Conservation (phyloP, 2,113 vertebrate genomes). For the Tenrec ecaudatus region DNA sequence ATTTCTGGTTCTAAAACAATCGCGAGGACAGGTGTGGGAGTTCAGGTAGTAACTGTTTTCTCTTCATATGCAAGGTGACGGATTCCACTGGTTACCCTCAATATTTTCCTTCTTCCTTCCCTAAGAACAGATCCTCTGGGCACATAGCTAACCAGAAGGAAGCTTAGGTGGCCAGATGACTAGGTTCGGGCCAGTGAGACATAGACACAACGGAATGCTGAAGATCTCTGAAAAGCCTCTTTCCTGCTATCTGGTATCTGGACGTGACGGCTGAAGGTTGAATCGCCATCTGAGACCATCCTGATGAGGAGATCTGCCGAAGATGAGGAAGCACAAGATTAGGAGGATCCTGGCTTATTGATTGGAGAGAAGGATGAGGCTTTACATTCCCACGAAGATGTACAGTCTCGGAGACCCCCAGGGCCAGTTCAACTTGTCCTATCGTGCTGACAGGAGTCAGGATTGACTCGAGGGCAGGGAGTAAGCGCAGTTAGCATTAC, state of each 20-base stretch:
- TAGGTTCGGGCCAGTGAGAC: neutral
- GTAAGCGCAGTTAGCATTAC: too few relatives aligned
- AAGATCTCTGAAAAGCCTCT: neutral
- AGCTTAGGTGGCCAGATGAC: neutral
- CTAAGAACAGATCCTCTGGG: conserved; percentile 13
- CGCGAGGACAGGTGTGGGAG: neutral
- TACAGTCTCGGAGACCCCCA: too few relatives aligned
- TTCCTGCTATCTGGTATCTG: neutral
- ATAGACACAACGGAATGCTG: neutral
- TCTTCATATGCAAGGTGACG: neutral
- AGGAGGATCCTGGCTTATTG: neutral
- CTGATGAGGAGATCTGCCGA: neutral
- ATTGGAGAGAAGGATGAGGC: too few relatives aligned
- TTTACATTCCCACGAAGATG: too few relatives aligned
- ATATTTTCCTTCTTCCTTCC: neutral
- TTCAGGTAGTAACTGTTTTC: neutral
- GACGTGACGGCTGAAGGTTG: neutral
- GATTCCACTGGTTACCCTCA: neutral
- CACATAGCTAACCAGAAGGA: neutral
- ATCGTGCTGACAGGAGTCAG: too few relatives aligned
- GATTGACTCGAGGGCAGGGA: too few relatives aligned
- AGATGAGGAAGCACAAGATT: neutral
- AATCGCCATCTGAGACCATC: neutral
- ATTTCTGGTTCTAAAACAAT: conserved; percentile 10
- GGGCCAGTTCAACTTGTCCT: too few relatives aligned